Percentiles rank a stretch among this genome's conserved stretches.
These are phyloP conservation scores for Harpagus bidentatus DNA, from an alignment of 2,113 vertebrate genomes.

Conservation along the genomic window DNA sequence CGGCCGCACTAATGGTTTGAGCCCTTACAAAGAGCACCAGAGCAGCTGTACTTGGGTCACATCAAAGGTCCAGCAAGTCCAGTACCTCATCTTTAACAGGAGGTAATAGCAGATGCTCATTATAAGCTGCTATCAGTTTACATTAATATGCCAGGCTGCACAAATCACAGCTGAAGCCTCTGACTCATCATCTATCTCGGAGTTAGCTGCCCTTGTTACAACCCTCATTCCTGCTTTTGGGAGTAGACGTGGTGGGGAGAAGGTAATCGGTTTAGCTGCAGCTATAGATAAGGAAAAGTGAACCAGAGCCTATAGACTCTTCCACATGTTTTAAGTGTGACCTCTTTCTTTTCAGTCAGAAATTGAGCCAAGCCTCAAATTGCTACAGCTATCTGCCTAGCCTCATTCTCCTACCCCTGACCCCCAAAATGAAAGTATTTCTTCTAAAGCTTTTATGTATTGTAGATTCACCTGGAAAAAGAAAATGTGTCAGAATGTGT, in stretches of 20 bases:
- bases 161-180: constrained; percentile 56
- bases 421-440: not conserved
- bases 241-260: not conserved
- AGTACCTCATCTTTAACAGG: not conserved
- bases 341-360: not conserved
- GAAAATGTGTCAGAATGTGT: not conserved
- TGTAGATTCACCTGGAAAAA: not conserved
- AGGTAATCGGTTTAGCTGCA: not conserved
- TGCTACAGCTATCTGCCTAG: not conserved
- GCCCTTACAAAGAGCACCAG: not conserved
- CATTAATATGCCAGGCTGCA: constrained; percentile 57
- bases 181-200: constrained; percentile 30
- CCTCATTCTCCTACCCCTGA: not conserved
- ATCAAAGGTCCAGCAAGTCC: constrained; percentile 30
- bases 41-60: constrained; percentile 5
- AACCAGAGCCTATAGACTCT: not conserved
- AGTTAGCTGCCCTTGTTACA: not conserved
- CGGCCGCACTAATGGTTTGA: not conserved
- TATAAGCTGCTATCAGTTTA: constrained; percentile 53
- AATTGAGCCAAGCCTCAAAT: not conserved
- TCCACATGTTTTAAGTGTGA: not conserved
- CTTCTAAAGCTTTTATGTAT: not conserved
- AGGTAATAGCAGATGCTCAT: constrained; percentile 51
- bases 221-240: not conserved
- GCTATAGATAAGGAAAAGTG: not conserved